A percentile compares a stretch with the other conserved stretches of the same genome.
Evolutionary conservation across 2,888 invertebrate genomes (phyloP).

Genomic region (Andrena fulva): DNA sequence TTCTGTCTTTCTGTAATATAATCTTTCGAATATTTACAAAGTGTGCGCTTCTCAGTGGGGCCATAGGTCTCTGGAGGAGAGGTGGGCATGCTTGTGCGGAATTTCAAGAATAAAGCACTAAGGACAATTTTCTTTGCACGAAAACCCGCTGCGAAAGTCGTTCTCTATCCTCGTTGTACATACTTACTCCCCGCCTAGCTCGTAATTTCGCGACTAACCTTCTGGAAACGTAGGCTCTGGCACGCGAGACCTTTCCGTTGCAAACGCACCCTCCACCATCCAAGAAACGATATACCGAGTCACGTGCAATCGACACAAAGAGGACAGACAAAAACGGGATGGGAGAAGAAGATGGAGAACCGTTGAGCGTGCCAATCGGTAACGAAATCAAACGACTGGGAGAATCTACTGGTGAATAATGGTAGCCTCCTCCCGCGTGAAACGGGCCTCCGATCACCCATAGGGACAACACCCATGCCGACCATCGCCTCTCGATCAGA

Average conservation of each 20-base stretch:
- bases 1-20: constrained; percentile 69
- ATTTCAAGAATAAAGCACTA: constrained; percentile 55
- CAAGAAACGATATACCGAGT: constrained; percentile 43
- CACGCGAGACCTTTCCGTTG: constrained; percentile 57
- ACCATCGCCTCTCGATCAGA: constrained; percentile 81
- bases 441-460: not conserved
- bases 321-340: constrained; percentile 6
- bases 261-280: constrained; percentile 50
- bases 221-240: constrained; percentile 51
- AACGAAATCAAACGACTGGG: constrained; percentile 8
- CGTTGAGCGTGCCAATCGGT: not conserved
- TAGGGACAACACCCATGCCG: not conserved
- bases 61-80: constrained; percentile 41
- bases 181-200: constrained; percentile 42
- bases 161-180: constrained; percentile 8
- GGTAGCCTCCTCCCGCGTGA: not conserved
- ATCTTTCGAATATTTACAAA: constrained; percentile 76
- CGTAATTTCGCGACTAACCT: constrained; percentile 42
- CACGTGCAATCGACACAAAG: constrained; percentile 44
- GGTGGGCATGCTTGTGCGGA: constrained; percentile 51
- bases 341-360: not conserved
- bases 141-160: constrained; percentile 18
- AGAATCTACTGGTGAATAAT: not conserved
- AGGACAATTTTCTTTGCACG: constrained; percentile 28
- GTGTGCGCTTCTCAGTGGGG: constrained; percentile 69